phyloP scores from a whole-genome alignment of 2,113 vertebrate genomes.

The Calonectris borealis region DNA sequence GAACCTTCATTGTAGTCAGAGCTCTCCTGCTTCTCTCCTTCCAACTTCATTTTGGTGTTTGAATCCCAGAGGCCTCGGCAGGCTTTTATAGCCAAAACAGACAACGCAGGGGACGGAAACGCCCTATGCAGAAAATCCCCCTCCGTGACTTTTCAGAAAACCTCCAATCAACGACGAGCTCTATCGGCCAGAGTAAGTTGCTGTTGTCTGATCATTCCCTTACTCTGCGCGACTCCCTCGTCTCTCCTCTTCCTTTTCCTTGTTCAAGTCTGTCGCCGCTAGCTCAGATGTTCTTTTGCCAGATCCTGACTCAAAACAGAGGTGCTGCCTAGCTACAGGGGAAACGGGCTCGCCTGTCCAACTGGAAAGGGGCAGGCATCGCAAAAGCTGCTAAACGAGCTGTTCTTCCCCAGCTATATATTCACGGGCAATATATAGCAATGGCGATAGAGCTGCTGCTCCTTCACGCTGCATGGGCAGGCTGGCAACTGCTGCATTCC shows the following conservation, averaged over 20 bases:
- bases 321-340: neutral
- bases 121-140: neutral
- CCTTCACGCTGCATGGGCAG: neutral
- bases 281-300: neutral
- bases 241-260: neutral
- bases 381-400: accelerated
- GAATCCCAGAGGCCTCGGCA: accelerated
- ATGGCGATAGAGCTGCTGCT: neutral
- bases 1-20: accelerated
- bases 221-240: accelerated
- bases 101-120: neutral
- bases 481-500: neutral
- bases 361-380: accelerated
- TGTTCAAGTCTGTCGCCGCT: accelerated
- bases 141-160: neutral
- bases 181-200: accelerated
- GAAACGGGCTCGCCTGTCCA: neutral
- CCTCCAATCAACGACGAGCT: neutral
- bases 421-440: accelerated
- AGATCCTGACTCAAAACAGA: neutral
- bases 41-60: neutral
- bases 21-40: neutral
- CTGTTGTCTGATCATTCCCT: accelerated
- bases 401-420: accelerated
- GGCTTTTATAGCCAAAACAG: neutral